Evolutionary conservation across 2,113 vertebrate genomes (phyloP).

Genomic region (Cheirogaleus medius): DNA sequence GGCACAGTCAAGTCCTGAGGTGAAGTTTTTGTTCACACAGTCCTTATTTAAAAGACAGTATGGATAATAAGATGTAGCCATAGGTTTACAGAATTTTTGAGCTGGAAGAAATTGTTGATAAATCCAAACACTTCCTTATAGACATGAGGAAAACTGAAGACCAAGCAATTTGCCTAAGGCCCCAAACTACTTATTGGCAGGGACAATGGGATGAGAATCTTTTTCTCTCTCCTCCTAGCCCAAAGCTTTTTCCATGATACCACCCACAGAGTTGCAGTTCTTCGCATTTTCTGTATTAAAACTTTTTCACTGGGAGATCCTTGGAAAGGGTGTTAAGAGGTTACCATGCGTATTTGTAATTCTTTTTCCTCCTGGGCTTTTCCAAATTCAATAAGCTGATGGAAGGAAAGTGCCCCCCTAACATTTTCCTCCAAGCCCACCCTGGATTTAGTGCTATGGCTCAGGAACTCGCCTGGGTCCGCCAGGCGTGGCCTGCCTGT

Average conservation of each 20-base stretch:
- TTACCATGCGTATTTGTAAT: neutral
- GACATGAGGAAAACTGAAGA: constrained; percentile 49
- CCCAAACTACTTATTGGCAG: constrained; percentile 52
- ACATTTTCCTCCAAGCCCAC: constrained; percentile 31
- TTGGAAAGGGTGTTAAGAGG: constrained; percentile 31
- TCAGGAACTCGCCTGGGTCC: neutral
- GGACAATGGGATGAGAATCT: constrained; percentile 3
- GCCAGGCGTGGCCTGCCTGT: no score
- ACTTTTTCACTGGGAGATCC: constrained; percentile 13
- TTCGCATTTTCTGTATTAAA: constrained; percentile 56
- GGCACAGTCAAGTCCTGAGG: neutral
- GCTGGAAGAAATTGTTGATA: neutral
- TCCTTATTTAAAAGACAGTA: neutral
- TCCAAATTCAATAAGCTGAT: constrained; percentile 43
- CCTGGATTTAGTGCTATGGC: neutral
- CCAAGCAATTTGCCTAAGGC: constrained; percentile 26
- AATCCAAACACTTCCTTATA: constrained; percentile 44
- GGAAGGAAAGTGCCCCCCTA: neutral
- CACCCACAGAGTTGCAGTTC: constrained; percentile 59
- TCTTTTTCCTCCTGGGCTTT: neutral
- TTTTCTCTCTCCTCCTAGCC: constrained; percentile 34
- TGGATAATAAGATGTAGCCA: neutral
- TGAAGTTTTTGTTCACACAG: neutral
- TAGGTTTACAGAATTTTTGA: neutral
- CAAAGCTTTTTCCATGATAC: constrained; percentile 60